Evolutionary conservation across 1,140 invertebrate genomes (phyloP).

Genomic region (Cydia fagiglandana): DNA sequence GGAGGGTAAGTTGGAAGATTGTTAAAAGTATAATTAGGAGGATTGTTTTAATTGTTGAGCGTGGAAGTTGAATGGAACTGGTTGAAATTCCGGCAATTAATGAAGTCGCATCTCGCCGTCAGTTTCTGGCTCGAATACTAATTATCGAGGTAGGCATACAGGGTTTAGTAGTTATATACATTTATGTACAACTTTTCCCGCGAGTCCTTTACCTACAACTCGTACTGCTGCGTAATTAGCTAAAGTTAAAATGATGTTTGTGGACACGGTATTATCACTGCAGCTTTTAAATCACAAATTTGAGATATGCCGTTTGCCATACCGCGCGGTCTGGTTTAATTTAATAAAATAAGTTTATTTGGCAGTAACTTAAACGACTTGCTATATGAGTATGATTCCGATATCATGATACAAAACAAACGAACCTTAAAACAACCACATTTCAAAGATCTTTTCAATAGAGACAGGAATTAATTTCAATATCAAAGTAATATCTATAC

Average conservation of each 20-base stretch:
- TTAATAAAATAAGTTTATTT: neutral
- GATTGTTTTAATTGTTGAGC: slow-evolving; percentile 51
- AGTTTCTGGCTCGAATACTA: slow-evolving; percentile 49
- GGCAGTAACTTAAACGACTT: neutral
- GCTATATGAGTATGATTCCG: neutral
- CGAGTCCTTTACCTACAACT: no score
- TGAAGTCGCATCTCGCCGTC: slow-evolving; percentile 46
- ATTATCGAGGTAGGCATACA: slow-evolving; percentile 40
- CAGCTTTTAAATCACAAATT: no score
- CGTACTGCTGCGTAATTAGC: no score
- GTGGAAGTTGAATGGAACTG: slow-evolving; percentile 43
- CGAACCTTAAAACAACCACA: neutral
- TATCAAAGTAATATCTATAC: slow-evolving; percentile 26
- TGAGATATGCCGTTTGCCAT: neutral
- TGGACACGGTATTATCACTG: no score
- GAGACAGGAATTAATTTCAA: slow-evolving; percentile 7
- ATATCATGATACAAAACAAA: slow-evolving; percentile 1
- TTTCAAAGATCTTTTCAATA: neutral
- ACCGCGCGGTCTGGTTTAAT: neutral
- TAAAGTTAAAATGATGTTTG: no score
- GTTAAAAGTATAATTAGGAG: slow-evolving; percentile 45
- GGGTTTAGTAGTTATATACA: neutral
- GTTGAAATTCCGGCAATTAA: slow-evolving; percentile 56
- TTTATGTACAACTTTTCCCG: no score
- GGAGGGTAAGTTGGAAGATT: slow-evolving; percentile 43